Evolutionary conservation across 2,113 vertebrate genomes (phyloP), one percentile per base, ranked within the genome.

Genomic region (Malurus alboscapulatus): DNA sequence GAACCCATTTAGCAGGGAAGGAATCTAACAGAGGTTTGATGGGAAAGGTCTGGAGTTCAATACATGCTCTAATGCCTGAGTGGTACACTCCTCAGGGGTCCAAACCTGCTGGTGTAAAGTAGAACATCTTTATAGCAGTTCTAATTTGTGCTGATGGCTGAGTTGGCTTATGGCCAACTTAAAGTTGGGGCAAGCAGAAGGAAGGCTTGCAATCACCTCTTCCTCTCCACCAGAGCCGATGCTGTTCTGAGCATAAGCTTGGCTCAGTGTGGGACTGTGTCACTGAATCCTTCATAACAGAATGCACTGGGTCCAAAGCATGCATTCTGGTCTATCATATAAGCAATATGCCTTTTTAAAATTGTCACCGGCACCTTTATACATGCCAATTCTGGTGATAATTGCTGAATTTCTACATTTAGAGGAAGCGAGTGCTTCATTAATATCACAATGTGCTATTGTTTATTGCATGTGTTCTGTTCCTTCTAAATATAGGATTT

Each of bases 341-440:
- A 98, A 97, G 95, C 95, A 96, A 94, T 95, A 96, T 97, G 94
- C 90, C 93, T 97, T 97, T 98, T 96, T 85, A 94, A 97, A 98
- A 96, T 97, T 97, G 91, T 97, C 97, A 96, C 96, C 95, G 8
- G 96, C 93, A 95, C 95, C 77, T 97, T 95, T 96, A 97, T 95
- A 95, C 71, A 90, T 97, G 97, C 96, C 97, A 97, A 76, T 96
- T 96, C 88, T 97, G 87, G 96, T 89, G 94, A 97, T 97, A 98
- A 98, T 98, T 97, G 97, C 97, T 97, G 96, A 96, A 97, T 97
- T 97, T 97, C 97, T 97, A 95, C 97, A 97, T 97, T 97, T 96
- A 97, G 96, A 96, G 97, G 92, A 97, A 92, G 92, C 85, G 88
- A 95, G 93, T 11, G 73, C 88, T 97, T 97, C 97, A 97, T 96